Conservation (phyloP, 2,113 vertebrate genomes). For the Hipposideros armiger region DNA sequence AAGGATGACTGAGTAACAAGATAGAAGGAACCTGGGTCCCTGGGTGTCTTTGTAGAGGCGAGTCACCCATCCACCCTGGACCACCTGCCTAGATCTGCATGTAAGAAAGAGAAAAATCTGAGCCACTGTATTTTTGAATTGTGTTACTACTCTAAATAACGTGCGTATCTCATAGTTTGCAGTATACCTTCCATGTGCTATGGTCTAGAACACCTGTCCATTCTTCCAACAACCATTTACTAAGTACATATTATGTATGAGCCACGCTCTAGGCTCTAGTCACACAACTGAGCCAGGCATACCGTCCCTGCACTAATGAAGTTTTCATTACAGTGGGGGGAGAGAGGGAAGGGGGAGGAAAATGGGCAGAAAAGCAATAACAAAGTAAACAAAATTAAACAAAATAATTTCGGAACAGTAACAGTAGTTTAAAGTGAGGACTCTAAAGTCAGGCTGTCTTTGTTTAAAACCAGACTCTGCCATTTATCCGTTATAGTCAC, state of each 20-base stretch:
- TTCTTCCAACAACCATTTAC: background rate
- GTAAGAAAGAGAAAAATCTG: background rate
- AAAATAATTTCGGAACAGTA: background rate
- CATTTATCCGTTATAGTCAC: background rate
- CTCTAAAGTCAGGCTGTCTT: background rate
- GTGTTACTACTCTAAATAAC: background rate
- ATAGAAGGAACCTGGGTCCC: background rate
- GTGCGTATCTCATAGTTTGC: background rate
- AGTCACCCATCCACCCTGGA: background rate
- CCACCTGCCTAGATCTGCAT: background rate
- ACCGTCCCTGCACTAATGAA: background rate
- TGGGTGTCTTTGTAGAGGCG: background rate
- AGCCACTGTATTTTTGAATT: background rate
- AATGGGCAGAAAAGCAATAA: background rate
- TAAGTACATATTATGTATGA: background rate
- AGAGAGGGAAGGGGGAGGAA: rapidly evolving
- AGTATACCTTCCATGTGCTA: background rate
- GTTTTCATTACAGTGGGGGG: background rate
- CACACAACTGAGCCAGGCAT: background rate
- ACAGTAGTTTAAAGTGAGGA: background rate
- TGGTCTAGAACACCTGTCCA: too few species aligned
- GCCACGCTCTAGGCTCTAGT: background rate
- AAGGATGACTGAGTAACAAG: background rate
- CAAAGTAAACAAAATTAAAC: background rate
- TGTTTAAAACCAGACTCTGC: background rate